Base-by-base conservation (phyloP, 2,888 invertebrate genomes). In the Gortyna flavago region DNA sequence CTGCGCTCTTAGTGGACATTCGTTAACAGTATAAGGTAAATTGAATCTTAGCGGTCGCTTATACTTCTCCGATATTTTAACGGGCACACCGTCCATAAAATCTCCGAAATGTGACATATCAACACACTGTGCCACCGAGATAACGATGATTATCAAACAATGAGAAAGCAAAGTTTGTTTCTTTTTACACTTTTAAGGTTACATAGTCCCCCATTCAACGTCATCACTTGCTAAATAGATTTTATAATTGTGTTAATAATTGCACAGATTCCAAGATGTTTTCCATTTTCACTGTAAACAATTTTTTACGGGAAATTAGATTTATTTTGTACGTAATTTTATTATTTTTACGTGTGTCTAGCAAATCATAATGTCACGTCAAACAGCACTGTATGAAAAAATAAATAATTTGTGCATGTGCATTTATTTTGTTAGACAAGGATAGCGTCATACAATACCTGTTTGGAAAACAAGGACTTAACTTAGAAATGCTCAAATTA, bases 41-140 rank as follows among this genome's bases (percentile, higher is more conserved):
- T 97, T 97, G 70, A 95, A 94, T 85, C 92, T 89, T 76, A 98
- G 97, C 41, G 98, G 98, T 86, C 98, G 98, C 93, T 98, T 98
- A 93, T 98, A 99, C 90, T 97, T 98, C 94, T 99, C 98, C 69
- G 98, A 98, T 94, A 99, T 98, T 97, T 99, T 99, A 80, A 99
- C 98, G 91, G 98, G 98, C 89, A 99, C 98, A 87, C 98, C 98
- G 95, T 99, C 99, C 97, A 98, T 98, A 91, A 97, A 98, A 91
- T 97, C 97, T 54, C 94, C 94, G 86, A 95, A 96, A 93, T 96
- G 96, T 93, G 96, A 96, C 96, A 96, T 96, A 94, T 93, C 96
- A 94, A 93, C 88, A 86, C 85, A 87, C 87, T 91, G 85, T 86
- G 87, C 84, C 79, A 81, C 85, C 85, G 84, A 91, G 91, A 92